These are phyloP conservation scores for Lamellibrachia satsuma DNA, from an alignment of 2,888 invertebrate species.

Conservation along the genomic window DNA sequence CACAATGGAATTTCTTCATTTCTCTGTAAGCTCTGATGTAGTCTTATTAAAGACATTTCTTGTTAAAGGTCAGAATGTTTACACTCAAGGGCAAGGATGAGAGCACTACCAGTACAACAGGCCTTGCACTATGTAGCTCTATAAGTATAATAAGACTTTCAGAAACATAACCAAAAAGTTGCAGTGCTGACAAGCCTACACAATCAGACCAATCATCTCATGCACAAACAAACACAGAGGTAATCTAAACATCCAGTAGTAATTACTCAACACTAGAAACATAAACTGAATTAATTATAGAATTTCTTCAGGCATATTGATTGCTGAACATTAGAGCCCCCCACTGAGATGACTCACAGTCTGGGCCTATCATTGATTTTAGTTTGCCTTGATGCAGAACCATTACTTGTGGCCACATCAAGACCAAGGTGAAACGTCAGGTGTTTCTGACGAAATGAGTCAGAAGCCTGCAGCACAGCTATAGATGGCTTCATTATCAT, in stretches of 20 bases:
- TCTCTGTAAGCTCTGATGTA: background rate
- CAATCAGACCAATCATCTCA: background rate
- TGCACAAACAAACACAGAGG: background rate
- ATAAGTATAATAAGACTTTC: background rate
- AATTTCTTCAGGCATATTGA: constrained; percentile 13
- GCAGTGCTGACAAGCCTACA: background rate
- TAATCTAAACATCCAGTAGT: constrained; percentile 12
- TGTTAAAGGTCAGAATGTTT: background rate
- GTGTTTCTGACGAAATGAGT: background rate
- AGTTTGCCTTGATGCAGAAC: background rate
- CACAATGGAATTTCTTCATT: background rate
- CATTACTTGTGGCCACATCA: background rate
- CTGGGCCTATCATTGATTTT: background rate
- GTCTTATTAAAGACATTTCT: background rate
- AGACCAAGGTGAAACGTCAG: background rate
- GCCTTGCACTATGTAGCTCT: background rate
- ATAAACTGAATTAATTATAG: constrained; percentile 13
- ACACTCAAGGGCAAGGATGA: background rate
- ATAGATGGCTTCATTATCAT: background rate
- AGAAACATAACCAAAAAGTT: background rate
- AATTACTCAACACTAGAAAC: constrained; percentile 12
- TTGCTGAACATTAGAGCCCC: constrained; percentile 5
- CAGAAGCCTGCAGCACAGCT: background rate
- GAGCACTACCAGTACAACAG: background rate
- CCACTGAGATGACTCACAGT: background rate